Conservation (phyloP, 2,797 vertebrate species). For the Gymnopithys bicolor region DNA sequence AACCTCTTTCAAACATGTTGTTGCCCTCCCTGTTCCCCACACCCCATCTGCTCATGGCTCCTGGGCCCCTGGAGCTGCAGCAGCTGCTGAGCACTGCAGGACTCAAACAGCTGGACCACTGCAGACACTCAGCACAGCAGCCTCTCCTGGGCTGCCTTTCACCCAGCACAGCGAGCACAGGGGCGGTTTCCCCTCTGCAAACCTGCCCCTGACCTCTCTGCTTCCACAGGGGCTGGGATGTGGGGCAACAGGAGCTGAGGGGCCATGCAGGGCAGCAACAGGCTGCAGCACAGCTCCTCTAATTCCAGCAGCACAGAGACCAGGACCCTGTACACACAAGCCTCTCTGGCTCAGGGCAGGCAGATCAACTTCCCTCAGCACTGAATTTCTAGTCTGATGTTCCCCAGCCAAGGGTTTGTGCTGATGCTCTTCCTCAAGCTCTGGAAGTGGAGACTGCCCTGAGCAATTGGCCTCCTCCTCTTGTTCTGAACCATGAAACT, state of each 20-base stretch:
- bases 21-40: not conserved
- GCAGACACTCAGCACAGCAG: not conserved
- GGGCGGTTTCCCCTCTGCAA: not conserved
- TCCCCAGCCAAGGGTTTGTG: not conserved
- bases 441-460: not conserved
- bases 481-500: not conserved
- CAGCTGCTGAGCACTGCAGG: not conserved
- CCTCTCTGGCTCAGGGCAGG: not conserved
- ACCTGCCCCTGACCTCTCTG: not conserved
- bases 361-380: not conserved
- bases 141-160: not conserved
- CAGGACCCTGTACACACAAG: not conserved
- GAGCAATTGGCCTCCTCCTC: not conserved
- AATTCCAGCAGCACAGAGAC: not conserved
- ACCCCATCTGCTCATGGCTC: not conserved
- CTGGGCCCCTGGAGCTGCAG: not conserved
- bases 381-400: not conserved
- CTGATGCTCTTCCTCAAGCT: not conserved
- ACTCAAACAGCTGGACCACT: not conserved
- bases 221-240: accelerated
- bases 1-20: not conserved
- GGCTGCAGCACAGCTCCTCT: not conserved
- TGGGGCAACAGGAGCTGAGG: too few species aligned
- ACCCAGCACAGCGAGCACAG: not conserved
- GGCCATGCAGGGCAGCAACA: not conserved